phyloP scores from a whole-genome alignment of 2,113 vertebrate genomes.

The Etia nguti region DNA sequence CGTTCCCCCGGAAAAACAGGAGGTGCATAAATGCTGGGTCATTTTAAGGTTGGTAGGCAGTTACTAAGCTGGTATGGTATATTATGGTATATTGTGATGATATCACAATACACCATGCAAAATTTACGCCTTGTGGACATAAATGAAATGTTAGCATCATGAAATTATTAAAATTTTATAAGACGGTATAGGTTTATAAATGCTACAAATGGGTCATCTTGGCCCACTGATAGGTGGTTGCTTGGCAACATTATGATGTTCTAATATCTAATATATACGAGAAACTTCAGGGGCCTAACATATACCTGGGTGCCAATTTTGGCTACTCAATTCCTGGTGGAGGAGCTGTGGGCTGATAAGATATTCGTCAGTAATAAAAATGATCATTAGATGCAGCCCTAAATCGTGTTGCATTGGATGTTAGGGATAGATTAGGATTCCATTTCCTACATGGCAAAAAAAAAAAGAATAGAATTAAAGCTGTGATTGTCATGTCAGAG shows the following conservation, averaged over 20 bases:
- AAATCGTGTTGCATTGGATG: neutral
- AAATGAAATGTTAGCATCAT: neutral
- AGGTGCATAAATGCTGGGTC: neutral
- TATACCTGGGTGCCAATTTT: neutral
- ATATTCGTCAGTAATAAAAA: neutral
- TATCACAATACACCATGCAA: neutral
- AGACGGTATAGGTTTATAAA: neutral
- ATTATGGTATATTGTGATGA: too few relatives aligned
- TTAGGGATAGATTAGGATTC: neutral
- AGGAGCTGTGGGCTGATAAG: neutral
- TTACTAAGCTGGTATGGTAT: too few relatives aligned
- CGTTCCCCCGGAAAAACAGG: neutral
- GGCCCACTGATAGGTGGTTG: neutral
- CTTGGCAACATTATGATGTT: neutral
- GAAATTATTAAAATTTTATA: neutral
- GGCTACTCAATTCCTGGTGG: neutral
- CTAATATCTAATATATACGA: neutral
- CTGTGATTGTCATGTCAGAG: neutral
- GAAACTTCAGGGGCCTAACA: neutral
- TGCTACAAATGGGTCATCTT: neutral
- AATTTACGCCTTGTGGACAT: neutral
- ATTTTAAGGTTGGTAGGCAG: neutral
- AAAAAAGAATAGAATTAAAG: neutral
- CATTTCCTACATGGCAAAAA: neutral
- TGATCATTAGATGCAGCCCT: neutral